Conservation (phyloP, 2,113 vertebrate species). For the Cynopterus brachyotis region DNA sequence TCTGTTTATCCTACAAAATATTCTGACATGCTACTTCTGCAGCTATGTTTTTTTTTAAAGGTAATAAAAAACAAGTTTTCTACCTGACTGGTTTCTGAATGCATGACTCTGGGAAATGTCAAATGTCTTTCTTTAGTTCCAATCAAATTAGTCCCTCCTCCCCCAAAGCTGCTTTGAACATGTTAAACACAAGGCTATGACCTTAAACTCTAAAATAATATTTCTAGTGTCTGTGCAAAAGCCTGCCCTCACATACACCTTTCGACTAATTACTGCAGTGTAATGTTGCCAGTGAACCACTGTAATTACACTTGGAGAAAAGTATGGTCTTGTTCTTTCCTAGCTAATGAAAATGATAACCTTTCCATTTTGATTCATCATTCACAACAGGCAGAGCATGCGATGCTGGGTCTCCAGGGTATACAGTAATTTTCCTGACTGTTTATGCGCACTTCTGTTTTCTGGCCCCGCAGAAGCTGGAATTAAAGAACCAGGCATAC, state of each 20-base stretch:
- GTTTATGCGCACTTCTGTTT: constrained; percentile 45
- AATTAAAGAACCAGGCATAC: constrained; percentile 57
- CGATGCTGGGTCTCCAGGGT: not conserved
- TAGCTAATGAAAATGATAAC: constrained; percentile 76
- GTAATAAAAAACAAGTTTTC: constrained; percentile 71
- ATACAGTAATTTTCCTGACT: constrained; percentile 54
- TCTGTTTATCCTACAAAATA: constrained; percentile 71
- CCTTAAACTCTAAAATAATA: constrained; percentile 73
- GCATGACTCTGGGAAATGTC: constrained; percentile 71
- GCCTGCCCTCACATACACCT: constrained; percentile 47
- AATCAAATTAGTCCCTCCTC: constrained; percentile 62
- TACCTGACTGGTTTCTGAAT: constrained; percentile 71
- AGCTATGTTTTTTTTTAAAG: constrained; percentile 43
- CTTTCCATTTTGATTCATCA: constrained; percentile 74
- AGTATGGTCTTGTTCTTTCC: constrained; percentile 44
- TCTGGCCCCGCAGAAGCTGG: constrained; percentile 44
- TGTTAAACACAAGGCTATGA: constrained; percentile 77
- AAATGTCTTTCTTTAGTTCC: constrained; percentile 72
- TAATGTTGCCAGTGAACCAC: constrained; percentile 36
- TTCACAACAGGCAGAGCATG: constrained; percentile 58
- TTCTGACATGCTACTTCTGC: constrained; percentile 66
- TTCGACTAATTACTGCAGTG: constrained; percentile 66
- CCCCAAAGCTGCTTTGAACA: constrained; percentile 60
- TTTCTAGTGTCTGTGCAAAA: constrained; percentile 70
- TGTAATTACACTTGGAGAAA: constrained; percentile 67